A percentile compares a stretch with the other conserved stretches of the same genome.
Evolutionary conservation across 2,797 vertebrate species (phyloP).

Genomic region (Acanthurus lineatus): DNA sequence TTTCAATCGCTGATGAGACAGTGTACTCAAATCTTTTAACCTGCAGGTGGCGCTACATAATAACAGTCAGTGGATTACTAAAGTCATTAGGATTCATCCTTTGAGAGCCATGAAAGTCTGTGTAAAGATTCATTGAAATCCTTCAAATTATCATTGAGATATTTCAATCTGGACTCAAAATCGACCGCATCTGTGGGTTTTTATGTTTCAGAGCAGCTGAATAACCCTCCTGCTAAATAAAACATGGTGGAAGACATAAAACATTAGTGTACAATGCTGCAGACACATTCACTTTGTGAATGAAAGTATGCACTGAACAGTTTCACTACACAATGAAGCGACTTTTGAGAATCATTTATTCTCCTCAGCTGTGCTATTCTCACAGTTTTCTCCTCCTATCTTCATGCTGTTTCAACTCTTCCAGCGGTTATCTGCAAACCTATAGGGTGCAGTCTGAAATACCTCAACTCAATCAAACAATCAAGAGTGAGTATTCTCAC

Average conservation of each 20-base stretch:
- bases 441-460: constrained; percentile 15
- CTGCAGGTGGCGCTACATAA: background rate
- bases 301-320: background rate
- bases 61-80: background rate
- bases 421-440: constrained; percentile 17
- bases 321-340: background rate
- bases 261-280: constrained; percentile 11
- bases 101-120: background rate
- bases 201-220: constrained; percentile 4
- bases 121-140: background rate
- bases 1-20: background rate
- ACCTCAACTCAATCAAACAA: constrained; percentile 13
- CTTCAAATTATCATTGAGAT: background rate
- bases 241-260: constrained; percentile 7
- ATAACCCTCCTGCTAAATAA: constrained; percentile 2
- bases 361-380: background rate
- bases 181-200: background rate
- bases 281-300: constrained; percentile 24
- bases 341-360: constrained; percentile 3
- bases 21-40: too few species aligned
- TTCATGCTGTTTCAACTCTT: background rate
- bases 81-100: background rate
- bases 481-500: constrained; percentile 26
- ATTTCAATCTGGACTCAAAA: background rate
- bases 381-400: constrained; percentile 8